Base-by-base conservation (phyloP, 2,797 vertebrate genomes). In the Threskiornis aethiopicus region DNA sequence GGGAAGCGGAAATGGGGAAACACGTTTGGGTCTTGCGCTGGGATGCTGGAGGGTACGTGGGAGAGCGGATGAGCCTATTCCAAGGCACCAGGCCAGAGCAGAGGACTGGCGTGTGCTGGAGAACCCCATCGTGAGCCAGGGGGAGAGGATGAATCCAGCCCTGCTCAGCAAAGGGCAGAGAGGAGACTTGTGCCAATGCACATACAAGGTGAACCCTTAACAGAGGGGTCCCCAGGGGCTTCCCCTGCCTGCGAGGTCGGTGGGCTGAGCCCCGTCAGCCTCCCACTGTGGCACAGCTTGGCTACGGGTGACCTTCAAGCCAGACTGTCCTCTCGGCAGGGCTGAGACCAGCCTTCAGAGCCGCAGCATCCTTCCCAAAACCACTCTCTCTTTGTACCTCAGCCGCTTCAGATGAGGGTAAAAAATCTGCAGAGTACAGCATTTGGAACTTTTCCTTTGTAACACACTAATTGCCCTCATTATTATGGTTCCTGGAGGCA, bases 401-500 rank as follows among this genome's bases (percentile, higher is more conserved):
- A 78, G 57, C 64, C 4, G 5, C 85, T 91, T 86, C 69, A 81
- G 44, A 75, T 39, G 69, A 82, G 42, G 49, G 69, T 70, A 84
- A 47, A 49, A 79, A 44, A 58, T 25, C 70, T 52, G n/a, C 39
- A n/a, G 46, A 73, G 51, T 11, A 24, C 17, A 83, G 72, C 58
- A 37, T 25, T 76, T 79, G 67, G 64, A 93, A 76, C 65, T 81
- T 92, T 87, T 86, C 26, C 1, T 93, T 93, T 92, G 67, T 89
- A 77, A 61, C 3, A 24, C 5, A 9, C 67, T 95, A 95, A 97
- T 92, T 94, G 71, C 49, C 71, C 87, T 96, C 87, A 91, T 96
- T 96, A 96, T 85, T 93, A 77, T 28, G 52, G 67, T 17, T 95
- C 94, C 95, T 97, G 89, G 78, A 87, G 96, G 91, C 67, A 93